phyloP scores from a whole-genome alignment of 2,797 vertebrate species.

The Gobio occitaniae region DNA sequence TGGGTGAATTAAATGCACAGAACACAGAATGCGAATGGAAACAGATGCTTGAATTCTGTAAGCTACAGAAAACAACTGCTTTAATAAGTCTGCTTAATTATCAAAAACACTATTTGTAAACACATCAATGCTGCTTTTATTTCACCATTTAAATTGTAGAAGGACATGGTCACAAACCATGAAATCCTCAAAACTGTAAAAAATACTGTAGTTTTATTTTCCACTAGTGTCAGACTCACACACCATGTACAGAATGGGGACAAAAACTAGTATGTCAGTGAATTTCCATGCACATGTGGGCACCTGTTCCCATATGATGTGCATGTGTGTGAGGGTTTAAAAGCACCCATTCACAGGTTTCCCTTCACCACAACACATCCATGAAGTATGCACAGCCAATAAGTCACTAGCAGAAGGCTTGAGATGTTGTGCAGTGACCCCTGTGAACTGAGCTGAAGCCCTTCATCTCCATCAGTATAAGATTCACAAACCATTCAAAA shows the following conservation, averaged over 20 bases:
- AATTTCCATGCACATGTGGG: slow-evolving; percentile 5
- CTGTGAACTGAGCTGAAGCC: slow-evolving; percentile 50
- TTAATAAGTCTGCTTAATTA: background rate
- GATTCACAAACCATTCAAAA: slow-evolving; percentile 48
- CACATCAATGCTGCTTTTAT: background rate
- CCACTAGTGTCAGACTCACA: background rate
- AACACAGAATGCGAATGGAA: slow-evolving; percentile 40
- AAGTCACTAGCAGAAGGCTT: slow-evolving; percentile 72
- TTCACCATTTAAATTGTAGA: background rate
- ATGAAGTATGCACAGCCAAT: slow-evolving; percentile 74
- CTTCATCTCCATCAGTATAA: slow-evolving; percentile 8
- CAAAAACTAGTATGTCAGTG: no score
- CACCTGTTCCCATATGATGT: background rate
- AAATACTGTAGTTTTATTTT: no score
- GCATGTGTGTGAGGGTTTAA: slow-evolving; percentile 2
- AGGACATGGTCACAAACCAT: background rate
- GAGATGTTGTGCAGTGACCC: slow-evolving; percentile 71
- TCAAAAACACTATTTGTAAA: background rate
- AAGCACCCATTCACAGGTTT: background rate
- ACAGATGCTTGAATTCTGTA: background rate
- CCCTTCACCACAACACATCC: slow-evolving; percentile 34
- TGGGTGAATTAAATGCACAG: slow-evolving; percentile 9
- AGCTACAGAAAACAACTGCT: slow-evolving; percentile 1
- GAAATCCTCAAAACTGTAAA: background rate
- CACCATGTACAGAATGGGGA: no score